Evolutionary conservation across 2,113 vertebrate species (phyloP).

Genomic region (Antechinus flavipes): DNA sequence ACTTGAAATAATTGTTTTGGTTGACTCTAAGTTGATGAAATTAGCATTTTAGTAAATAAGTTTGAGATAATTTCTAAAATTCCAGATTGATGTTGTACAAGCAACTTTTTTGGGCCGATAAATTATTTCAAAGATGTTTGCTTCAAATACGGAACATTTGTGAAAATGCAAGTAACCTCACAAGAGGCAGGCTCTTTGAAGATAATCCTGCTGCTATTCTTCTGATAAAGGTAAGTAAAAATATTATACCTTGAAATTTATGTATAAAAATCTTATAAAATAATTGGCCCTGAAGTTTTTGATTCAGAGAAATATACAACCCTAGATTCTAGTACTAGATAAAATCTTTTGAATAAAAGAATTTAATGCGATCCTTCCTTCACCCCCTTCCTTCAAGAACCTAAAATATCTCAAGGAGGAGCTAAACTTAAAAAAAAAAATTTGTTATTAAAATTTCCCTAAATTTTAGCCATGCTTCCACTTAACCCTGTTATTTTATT

Average conservation of each 20-base stretch:
- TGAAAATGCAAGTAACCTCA: constrained; percentile 70
- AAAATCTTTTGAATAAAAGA: neutral
- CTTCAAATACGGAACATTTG: constrained; percentile 76
- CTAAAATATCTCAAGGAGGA: neutral
- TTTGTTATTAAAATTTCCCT: neutral
- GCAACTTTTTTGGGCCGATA: constrained; percentile 79
- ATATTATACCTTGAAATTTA: neutral
- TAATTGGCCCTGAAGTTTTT: neutral
- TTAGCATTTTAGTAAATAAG: constrained; percentile 4
- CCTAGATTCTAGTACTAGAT: neutral
- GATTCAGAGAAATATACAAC: neutral
- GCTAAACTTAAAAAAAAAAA: neutral
- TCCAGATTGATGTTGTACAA: constrained; percentile 74
- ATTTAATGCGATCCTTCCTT: neutral
- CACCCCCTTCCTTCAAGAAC: neutral
- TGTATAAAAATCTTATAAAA: neutral
- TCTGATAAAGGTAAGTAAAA: constrained; percentile 78
- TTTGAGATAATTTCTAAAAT: constrained; percentile 42
- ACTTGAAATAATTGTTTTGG: neutral
- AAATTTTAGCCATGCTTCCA: neutral
- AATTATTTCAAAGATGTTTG: constrained; percentile 79
- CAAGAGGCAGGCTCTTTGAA: neutral
- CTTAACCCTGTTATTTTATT: neutral
- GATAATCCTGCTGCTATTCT: constrained; percentile 59
- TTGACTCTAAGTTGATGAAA: neutral